A percentile compares a stretch with the other conserved stretches of the same genome.
These are phyloP conservation scores for Lepidochitona cinerea DNA, from an alignment of 2,888 invertebrate species.

Conservation along the genomic window DNA sequence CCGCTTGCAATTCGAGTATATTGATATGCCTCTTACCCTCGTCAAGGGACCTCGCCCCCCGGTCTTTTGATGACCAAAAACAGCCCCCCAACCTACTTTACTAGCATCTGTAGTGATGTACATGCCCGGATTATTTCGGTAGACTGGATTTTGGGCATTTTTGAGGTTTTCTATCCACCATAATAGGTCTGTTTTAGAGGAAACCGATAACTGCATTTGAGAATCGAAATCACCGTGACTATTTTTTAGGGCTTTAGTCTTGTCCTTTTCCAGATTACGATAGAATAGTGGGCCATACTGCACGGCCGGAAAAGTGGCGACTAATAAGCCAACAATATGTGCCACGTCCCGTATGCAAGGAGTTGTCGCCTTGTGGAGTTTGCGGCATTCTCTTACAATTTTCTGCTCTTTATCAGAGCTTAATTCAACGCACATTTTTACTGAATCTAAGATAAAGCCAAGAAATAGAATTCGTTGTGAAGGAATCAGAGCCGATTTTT, in stretches of 20 bases:
- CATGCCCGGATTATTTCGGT: neutral
- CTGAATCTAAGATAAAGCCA: neutral
- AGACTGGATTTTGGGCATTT: no score
- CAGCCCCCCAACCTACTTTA: constrained; percentile 12
- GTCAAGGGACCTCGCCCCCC: constrained; percentile 5
- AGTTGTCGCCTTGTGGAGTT: neutral
- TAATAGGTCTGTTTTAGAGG: no score
- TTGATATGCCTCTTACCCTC: no score
- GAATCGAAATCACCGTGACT: neutral
- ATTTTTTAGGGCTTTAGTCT: no score
- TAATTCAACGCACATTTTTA: neutral
- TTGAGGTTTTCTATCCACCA: no score
- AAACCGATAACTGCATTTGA: neutral
- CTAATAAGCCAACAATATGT: constrained; percentile 7
- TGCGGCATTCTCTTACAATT: no score
- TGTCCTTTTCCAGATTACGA: constrained; percentile 2
- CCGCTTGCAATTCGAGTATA: no score
- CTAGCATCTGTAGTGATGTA: constrained; percentile 7
- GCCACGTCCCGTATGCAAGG: neutral
- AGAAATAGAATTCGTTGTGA: neutral
- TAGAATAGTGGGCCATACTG: constrained; percentile 7
- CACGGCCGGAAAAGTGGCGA: no score
- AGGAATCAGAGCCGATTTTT: no score
- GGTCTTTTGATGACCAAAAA: no score
- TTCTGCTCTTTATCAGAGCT: neutral